phyloP scores from a whole-genome alignment of 2,888 invertebrate genomes.

The Zaprionus lineosus region DNA sequence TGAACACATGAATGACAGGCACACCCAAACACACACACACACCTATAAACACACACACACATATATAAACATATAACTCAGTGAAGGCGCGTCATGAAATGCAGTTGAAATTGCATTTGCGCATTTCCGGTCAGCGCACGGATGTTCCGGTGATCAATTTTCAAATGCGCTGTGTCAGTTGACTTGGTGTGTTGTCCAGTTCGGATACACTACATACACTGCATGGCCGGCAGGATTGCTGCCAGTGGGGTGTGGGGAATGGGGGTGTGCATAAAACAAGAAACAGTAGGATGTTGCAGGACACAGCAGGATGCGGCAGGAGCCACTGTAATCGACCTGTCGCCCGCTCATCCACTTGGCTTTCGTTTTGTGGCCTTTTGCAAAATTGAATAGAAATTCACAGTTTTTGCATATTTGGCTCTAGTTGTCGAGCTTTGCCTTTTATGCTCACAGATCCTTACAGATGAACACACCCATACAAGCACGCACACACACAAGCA shows the following conservation, averaged over 20 bases:
- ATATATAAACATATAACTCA: too few relatives aligned
- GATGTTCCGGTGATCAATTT: slow-evolving; percentile 77
- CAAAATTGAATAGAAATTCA: slow-evolving; percentile 66
- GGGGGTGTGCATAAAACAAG: background rate
- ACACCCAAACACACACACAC: slow-evolving; percentile 9
- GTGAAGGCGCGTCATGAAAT: slow-evolving; percentile 23
- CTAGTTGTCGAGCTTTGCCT: slow-evolving; percentile 29
- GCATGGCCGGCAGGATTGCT: slow-evolving; percentile 11
- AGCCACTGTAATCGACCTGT: slow-evolving; percentile 50
- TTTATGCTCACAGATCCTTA: slow-evolving; percentile 24
- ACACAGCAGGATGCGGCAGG: background rate
- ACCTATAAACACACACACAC: slow-evolving; percentile 1
- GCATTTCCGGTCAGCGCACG: slow-evolving; percentile 76
- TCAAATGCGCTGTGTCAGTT: slow-evolving; percentile 73
- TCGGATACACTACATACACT: slow-evolving; percentile 17
- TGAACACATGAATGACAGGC: background rate
- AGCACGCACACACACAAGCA: background rate
- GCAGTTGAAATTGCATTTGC: slow-evolving; percentile 69
- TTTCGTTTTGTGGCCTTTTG: slow-evolving; percentile 39
- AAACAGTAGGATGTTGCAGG: background rate
- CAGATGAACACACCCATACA: background rate
- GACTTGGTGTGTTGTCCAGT: slow-evolving; percentile 34
- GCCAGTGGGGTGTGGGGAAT: too few relatives aligned
- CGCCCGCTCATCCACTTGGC: slow-evolving; percentile 47
- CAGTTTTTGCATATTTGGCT: slow-evolving; percentile 65